phyloP scores from a whole-genome alignment of 1,140 invertebrate genomes.

The Drosophila repleta region DNA sequence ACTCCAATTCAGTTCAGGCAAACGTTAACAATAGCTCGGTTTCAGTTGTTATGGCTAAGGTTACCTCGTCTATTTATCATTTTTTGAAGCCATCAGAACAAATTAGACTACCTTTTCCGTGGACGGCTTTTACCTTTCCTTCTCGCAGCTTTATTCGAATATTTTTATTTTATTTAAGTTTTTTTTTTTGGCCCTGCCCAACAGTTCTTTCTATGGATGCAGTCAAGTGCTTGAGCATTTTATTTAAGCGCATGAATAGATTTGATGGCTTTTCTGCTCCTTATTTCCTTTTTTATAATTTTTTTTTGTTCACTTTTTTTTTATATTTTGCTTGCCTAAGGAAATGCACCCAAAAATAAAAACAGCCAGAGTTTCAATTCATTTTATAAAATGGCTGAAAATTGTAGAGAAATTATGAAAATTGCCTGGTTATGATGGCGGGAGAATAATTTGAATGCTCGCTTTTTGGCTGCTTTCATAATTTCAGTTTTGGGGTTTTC shows the following conservation, averaged over 20 bases:
- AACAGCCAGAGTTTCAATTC: conserved; percentile 73
- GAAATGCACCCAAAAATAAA: conserved; percentile 31
- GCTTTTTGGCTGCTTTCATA: conserved; percentile 66
- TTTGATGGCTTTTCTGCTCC: conserved; percentile 74
- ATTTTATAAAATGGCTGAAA: conserved; percentile 81
- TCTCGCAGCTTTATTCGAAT: too few relatives aligned
- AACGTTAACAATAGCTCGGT: background rate
- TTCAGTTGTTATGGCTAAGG: conserved; percentile 11
- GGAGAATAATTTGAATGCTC: conserved; percentile 59
- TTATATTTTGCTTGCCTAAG: conserved; percentile 33
- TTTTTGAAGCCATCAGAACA: conserved; percentile 65
- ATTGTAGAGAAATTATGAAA: conserved; percentile 83
- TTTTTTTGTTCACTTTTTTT: conserved; percentile 4
- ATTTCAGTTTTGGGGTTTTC: conserved; percentile 54
- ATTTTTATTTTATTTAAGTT: conserved; percentile 41
- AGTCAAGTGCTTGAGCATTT: conserved; percentile 84
- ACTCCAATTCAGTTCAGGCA: background rate
- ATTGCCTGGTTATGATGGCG: conserved; percentile 50
- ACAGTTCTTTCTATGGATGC: conserved; percentile 79
- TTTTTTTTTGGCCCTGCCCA: conserved; percentile 41
- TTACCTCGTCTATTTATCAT: background rate
- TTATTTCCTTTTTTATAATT: conserved; percentile 20
- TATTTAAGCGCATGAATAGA: conserved; percentile 83
- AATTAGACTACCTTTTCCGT: conserved; percentile 73
- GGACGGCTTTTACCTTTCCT: conserved; percentile 6